Evolutionary conservation across 2,797 vertebrate genomes (phyloP), one percentile per base, ranked within the genome.

Genomic region (Gambusia yucatana): DNA sequence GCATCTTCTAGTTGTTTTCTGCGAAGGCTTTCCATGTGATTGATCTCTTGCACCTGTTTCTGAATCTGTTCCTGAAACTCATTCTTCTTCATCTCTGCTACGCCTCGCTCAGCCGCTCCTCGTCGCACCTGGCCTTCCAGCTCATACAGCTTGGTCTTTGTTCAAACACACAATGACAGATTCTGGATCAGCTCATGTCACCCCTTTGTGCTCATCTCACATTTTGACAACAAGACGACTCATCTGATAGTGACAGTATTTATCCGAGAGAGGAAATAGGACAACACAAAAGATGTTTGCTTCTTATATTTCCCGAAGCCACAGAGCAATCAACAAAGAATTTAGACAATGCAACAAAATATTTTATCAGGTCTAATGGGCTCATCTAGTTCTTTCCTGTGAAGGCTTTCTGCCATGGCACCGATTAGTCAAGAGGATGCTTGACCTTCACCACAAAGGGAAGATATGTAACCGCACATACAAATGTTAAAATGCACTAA

Each of bases 31-130:
- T 97, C 97, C 30, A 98, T 96, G 76, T 91, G 95, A 83, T 90
- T 93, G 0, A 98, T 96, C 83, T 98, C 96, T 39, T 97, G 94
- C 1, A 89, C 95, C 80, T 97, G 97, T 81, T 95, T 97, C 74
- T 94, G 93, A 30, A 97, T 96, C 86, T 96, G 96, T 52, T 96
- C 94, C 76, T 97, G 96, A 80, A 96, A 97, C 91, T 97, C 96
- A 0, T 93, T 97, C 91, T 97, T 97, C 84, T 97, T 97, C 80
- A 96, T 73, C 81, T 98, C 97, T 39, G 96, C 97, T 0, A 93
- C 96, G 0, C 96, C 96, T 33, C 95, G 92, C 87, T 99, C 98
- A 0, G 87, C 96, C 0, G 94, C 95, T 0, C 95, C 96, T 63
- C 96, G 95, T 75, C 95, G 94, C 76, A 98, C 95, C 84, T 96